Conservation (phyloP, 2,797 vertebrate genomes). For the Hippocampus kuda region DNA sequence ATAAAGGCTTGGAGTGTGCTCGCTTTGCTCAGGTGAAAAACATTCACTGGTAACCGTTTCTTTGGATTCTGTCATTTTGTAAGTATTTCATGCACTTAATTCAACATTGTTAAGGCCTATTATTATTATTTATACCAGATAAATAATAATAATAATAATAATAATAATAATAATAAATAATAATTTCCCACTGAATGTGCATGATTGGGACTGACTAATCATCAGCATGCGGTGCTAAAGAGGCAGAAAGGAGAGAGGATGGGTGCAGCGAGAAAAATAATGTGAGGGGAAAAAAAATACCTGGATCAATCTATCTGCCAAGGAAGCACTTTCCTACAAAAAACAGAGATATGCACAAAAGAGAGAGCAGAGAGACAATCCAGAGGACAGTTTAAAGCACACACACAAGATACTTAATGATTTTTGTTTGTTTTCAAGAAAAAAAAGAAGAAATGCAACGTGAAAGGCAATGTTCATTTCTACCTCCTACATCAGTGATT, state of each 20-base stretch:
- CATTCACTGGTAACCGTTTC: not conserved
- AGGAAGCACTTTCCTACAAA: constrained; percentile 99
- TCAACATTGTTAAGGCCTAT: constrained; percentile 3
- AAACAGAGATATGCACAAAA: constrained; percentile 87
- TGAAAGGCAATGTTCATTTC: constrained; percentile 72
- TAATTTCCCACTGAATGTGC: not conserved
- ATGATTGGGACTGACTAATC: constrained; percentile 18
- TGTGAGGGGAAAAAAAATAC: constrained; percentile 83
- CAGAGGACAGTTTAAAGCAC: constrained; percentile 71
- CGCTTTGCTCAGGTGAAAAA: not conserved
- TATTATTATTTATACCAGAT: not conserved
- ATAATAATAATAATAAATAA: too few species aligned
- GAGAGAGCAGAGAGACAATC: constrained; percentile 68
- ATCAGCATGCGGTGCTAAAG: constrained; percentile 51
- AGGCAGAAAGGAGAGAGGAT: constrained; percentile 23
- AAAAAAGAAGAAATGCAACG: constrained; percentile 11
- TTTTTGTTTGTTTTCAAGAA: constrained; percentile 37
- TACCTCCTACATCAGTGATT: constrained; percentile 35
- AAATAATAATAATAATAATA: too few species aligned
- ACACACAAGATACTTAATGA: constrained; percentile 56
- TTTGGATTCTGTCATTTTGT: constrained; percentile 13
- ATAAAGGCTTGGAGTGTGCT: not conserved
- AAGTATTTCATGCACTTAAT: constrained; percentile 41
- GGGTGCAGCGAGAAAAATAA: constrained; percentile 35
- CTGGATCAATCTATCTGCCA: constrained; percentile 99